phyloP scores from a whole-genome alignment of 2,113 vertebrate species.

The Propithecus coquereli region DNA sequence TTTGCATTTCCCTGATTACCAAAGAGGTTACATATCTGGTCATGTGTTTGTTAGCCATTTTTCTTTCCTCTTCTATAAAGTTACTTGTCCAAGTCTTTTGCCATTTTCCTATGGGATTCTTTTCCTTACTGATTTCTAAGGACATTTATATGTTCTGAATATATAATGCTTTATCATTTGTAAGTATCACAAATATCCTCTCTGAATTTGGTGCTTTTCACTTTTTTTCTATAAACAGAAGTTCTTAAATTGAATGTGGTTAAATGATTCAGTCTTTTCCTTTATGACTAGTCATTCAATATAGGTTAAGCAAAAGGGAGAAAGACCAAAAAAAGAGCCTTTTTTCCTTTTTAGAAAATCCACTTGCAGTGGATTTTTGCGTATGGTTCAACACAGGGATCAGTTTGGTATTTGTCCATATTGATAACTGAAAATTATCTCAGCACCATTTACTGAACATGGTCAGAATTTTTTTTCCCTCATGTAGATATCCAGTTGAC shows the following conservation, averaged over 20 bases:
- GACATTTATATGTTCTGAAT: not conserved
- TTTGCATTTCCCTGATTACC: not conserved
- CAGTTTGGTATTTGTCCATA: not conserved
- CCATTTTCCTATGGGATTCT: not conserved
- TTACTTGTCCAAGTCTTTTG: not conserved
- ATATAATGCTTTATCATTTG: not conserved
- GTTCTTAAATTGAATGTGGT: not conserved
- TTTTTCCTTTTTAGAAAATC: not conserved
- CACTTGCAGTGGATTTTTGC: not conserved
- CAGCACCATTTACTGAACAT: not conserved
- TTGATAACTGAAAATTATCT: not conserved
- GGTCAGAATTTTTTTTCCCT: not conserved
- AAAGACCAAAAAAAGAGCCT: not conserved
- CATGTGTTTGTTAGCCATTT: not conserved
- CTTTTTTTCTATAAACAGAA: not conserved
- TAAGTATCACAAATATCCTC: not conserved
- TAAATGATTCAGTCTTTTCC: not conserved
- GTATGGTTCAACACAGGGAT: not conserved
- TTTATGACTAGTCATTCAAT: not conserved
- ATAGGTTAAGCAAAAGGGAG: not conserved
- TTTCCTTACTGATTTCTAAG: conserved; percentile 1
- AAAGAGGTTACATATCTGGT: not conserved
- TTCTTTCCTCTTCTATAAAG: not conserved
- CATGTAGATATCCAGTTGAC: not conserved
- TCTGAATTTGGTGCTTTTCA: not conserved